Evolutionary conservation across 2,888 invertebrate species (phyloP).

Genomic region (Chironomus riparius): DNA sequence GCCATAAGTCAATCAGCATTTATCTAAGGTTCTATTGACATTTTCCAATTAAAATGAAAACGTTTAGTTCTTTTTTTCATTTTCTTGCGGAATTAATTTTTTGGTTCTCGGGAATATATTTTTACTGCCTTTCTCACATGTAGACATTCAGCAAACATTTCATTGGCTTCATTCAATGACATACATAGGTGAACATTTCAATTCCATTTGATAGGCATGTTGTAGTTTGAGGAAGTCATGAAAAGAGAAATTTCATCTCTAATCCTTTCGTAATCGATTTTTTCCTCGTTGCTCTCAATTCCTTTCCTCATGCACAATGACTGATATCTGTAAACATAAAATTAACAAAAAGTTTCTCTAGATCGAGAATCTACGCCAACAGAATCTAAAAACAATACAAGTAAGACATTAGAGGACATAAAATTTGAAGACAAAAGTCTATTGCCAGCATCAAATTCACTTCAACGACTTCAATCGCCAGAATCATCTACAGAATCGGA

Average conservation of each 20-base stretch:
- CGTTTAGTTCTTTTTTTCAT: not conserved
- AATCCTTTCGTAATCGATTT: constrained; percentile 26
- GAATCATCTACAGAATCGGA: constrained; percentile 30
- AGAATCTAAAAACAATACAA: not conserved
- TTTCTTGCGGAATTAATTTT: not conserved
- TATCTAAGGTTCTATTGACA: not conserved
- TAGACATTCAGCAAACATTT: not conserved
- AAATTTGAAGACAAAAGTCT: not conserved
- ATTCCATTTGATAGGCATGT: not conserved
- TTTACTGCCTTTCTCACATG: not conserved
- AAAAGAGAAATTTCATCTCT: constrained; percentile 1
- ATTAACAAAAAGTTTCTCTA: no score
- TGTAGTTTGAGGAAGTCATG: not conserved
- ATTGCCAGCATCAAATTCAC: not conserved
- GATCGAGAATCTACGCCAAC: constrained; percentile 2
- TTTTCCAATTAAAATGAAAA: not conserved
- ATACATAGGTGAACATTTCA: not conserved
- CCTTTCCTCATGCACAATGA: not conserved
- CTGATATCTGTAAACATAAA: not conserved
- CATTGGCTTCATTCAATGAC: not conserved
- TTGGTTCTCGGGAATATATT: not conserved
- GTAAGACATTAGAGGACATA: constrained; percentile 4
- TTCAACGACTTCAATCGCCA: constrained; percentile 13
- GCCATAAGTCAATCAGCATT: not conserved
- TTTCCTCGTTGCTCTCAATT: not conserved